phyloP scores from a whole-genome alignment of 2,113 vertebrate species.

The Malurus elegans region DNA sequence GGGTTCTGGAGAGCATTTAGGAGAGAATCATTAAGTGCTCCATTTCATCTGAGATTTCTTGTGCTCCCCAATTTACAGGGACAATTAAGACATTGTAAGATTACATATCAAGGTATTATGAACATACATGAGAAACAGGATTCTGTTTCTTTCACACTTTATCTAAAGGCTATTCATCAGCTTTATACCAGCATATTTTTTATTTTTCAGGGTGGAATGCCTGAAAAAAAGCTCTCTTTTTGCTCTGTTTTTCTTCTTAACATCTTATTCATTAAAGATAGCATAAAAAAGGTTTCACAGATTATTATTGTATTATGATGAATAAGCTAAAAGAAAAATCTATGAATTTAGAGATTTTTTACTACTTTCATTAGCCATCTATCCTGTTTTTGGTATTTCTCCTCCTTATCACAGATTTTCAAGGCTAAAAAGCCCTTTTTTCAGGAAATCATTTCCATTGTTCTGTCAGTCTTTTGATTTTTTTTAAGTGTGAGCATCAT shows the following conservation, averaged over 20 bases:
- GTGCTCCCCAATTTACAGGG: background rate
- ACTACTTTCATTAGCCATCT: background rate
- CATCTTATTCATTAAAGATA: background rate
- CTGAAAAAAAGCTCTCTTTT: background rate
- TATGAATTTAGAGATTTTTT: background rate
- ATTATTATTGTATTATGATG: background rate
- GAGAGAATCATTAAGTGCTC: background rate
- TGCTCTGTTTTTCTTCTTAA: background rate
- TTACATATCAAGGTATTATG: background rate
- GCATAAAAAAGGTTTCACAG: background rate
- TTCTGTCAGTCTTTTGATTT: background rate
- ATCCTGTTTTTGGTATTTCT: background rate
- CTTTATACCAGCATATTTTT: background rate
- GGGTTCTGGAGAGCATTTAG: slow-evolving; percentile 12
- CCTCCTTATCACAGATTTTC: background rate
- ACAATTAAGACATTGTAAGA: background rate
- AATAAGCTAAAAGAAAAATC: background rate
- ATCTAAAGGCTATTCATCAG: background rate
- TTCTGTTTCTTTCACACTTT: background rate
- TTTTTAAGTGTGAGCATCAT: background rate
- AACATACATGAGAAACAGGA: background rate
- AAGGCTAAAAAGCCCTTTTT: background rate
- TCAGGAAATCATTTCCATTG: background rate
- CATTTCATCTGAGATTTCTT: slow-evolving; percentile 1
- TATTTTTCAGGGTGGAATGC: background rate